Evolutionary conservation across 2,888 invertebrate species (phyloP), one percentile per base, ranked within the genome.

Genomic region (Malachius bipustulatus): DNA sequence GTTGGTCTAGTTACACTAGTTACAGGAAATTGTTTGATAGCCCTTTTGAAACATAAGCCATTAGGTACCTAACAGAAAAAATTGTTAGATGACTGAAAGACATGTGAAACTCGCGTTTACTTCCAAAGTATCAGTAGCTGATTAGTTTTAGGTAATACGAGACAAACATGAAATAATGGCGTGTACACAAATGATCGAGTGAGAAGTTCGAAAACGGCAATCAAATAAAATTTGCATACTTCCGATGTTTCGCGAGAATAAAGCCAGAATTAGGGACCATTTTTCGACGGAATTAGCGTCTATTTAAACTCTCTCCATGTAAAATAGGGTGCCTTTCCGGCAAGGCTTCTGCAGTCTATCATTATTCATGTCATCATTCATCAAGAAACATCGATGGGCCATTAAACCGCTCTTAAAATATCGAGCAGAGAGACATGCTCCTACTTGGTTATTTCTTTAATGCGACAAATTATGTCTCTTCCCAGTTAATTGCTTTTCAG

Each of bases 331-430:
- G 35, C 33, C 36, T 10, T 26, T 15, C 36, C 38, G 40, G 34
- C 40, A 33, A 31, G 37, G 37, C 39, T 42, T 47, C 40, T 45
- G 41, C 44, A 46, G 44, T 51, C 51, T 45, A 51, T 55, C 54
- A 52, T 55, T 55, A 55, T 55, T 54, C 51, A 54, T 50, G 52
- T 52, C 55, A 48, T 48, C 54, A 53, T 55, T 54, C 52, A 56
- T 56, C 55, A 55, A 51, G 49, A 49, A 51, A 51, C 47, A 50
- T 51, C 49, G 48, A 54, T 50, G 38, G 42, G 50, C 47, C 48
- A 52, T 51, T 51, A 52, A 19, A n/a, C 6, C n/a, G n/a, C n/a
- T n/a, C n/a, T 8, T 19, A n/a, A 19, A 19, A 19, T 19, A 19
- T 19, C 24, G 24, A 6, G 6, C n/a, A n/a, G 24, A n/a, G 24